phyloP scores from a whole-genome alignment of 2,888 invertebrate species.

The Leptopilina syphax region DNA sequence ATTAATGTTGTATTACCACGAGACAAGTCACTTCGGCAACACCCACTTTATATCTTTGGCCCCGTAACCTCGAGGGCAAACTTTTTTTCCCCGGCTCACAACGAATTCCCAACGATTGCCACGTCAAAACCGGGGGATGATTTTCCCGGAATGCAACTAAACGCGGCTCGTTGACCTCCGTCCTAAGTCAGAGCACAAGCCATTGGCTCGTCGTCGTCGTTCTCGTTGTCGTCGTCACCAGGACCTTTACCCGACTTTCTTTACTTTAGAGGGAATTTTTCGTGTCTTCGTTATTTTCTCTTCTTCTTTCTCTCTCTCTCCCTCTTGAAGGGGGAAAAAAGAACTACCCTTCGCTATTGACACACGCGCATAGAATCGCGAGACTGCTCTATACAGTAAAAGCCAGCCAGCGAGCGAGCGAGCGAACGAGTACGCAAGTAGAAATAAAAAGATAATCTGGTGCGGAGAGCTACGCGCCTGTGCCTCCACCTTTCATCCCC shows the following conservation, averaged over 20 bases:
- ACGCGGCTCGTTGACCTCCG: slow-evolving; percentile 27
- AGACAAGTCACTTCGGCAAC: slow-evolving; percentile 59
- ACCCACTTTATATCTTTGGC: slow-evolving; percentile 65
- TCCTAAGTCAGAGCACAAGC: not conserved
- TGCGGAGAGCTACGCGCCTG: slow-evolving; percentile 45
- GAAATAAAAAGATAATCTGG: slow-evolving; percentile 46
- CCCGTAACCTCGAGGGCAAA: slow-evolving; percentile 63
- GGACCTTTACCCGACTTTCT: slow-evolving; percentile 1
- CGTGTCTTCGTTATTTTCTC: no score
- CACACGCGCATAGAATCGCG: slow-evolving; percentile 13
- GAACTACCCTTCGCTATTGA: slow-evolving; percentile 26
- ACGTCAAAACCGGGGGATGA: slow-evolving; percentile 41
- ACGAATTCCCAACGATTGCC: slow-evolving; percentile 38
- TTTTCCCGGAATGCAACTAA: not conserved
- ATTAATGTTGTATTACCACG: not conserved
- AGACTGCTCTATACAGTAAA: slow-evolving; percentile 19
- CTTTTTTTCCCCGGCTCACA: slow-evolving; percentile 55
- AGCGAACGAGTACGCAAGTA: slow-evolving; percentile 30
- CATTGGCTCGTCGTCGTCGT: not conserved
- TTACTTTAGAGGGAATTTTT: not conserved
- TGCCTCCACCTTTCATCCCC: slow-evolving; percentile 14
- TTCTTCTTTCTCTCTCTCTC: no score
- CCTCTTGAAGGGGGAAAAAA: not conserved
- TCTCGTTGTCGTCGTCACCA: slow-evolving; percentile 3
- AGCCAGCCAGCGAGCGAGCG: slow-evolving; percentile 17